phyloP scores from a whole-genome alignment of 1,140 invertebrate species.

The Oryctes rhinoceros region DNA sequence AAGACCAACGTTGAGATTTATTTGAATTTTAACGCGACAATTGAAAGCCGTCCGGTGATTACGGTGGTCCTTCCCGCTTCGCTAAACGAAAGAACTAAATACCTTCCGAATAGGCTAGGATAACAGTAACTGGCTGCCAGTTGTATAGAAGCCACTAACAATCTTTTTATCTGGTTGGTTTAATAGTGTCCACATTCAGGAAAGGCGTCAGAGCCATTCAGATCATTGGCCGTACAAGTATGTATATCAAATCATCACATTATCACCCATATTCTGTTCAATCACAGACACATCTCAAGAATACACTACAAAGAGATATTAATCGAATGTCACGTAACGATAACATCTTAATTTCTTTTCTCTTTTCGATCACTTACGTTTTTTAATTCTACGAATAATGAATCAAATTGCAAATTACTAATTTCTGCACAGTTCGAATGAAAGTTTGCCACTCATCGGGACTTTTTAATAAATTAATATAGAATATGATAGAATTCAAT shows the following conservation, averaged over 20 bases:
- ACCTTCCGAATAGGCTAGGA: constrained; percentile 27
- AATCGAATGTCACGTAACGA: background rate
- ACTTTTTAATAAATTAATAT: too few species aligned
- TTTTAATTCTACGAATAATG: background rate
- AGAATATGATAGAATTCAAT: too few species aligned
- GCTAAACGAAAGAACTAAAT: background rate
- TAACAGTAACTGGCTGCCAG: constrained; percentile 20
- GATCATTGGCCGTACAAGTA: constrained; percentile 97
- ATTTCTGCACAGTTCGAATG: background rate
- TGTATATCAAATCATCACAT: constrained; percentile 68
- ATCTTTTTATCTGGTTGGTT: constrained; percentile 58
- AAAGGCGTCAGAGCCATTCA: constrained; percentile 99
- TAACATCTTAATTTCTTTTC: background rate
- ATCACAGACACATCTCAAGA: constrained; percentile 4
- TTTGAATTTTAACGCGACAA: background rate
- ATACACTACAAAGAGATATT: constrained; percentile 25
- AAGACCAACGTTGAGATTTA: background rate
- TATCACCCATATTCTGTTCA: constrained; percentile 42
- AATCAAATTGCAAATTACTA: too few species aligned
- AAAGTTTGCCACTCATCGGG: background rate
- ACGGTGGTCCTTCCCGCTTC: background rate
- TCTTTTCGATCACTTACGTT: background rate
- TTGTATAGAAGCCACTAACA: constrained; percentile 45
- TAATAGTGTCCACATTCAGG: constrained; percentile 97
- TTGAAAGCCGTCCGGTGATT: background rate